Evolutionary conservation across 2,888 invertebrate species (phyloP).

Genomic region (Charanyca ferruginea): DNA sequence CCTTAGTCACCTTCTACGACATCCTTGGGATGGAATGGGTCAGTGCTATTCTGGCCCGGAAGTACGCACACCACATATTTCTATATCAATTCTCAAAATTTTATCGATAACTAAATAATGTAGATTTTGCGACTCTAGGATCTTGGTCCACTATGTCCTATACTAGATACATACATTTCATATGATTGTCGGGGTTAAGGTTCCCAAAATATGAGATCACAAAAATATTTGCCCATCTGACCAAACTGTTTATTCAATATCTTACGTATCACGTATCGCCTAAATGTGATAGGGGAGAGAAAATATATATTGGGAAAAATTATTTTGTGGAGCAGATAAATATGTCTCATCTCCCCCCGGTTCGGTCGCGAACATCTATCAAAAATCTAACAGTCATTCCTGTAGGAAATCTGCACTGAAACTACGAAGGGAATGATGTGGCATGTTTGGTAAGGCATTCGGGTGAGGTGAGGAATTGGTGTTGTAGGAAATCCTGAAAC

Average conservation of each 20-base stretch:
- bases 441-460: no score
- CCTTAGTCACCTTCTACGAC: no score
- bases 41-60: no score
- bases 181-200: conserved; percentile 17
- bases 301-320: conserved; percentile 78
- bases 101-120: no score
- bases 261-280: conserved; percentile 65
- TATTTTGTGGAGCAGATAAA: conserved; percentile 80
- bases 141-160: not conserved
- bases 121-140: no score
- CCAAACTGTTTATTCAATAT: conserved; percentile 67
- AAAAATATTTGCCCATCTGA: conserved; percentile 64
- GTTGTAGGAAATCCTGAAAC: no score
- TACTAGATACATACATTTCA: not conserved
- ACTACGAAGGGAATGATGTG: conserved; percentile 42
- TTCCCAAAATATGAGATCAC: conserved; percentile 35
- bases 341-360: conserved; percentile 70
- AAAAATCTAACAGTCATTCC: conserved; percentile 79
- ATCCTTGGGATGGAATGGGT: no score
- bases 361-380: conserved; percentile 75
- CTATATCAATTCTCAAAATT: no score
- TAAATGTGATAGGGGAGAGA: conserved; percentile 52
- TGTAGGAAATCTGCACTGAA: conserved; percentile 65
- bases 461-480: no score
- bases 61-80: no score